A percentile compares a stretch with the other conserved stretches of the same genome.
These are phyloP conservation scores for Apantesis nais DNA, from an alignment of 2,888 invertebrate species.

Conservation along the genomic window DNA sequence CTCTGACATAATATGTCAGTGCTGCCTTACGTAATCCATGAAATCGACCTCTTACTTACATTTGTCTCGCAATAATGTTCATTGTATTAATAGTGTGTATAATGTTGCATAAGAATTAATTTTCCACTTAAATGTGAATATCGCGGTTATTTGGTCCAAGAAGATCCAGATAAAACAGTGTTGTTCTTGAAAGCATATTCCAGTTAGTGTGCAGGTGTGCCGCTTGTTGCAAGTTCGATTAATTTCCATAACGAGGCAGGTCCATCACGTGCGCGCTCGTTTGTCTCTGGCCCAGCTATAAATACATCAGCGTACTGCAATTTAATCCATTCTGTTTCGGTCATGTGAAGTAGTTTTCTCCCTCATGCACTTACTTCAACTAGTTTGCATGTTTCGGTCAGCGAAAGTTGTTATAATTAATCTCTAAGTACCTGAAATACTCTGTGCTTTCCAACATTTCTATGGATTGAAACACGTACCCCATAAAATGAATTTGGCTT, in stretches of 20 bases:
- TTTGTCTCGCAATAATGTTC: slow-evolving; percentile 29
- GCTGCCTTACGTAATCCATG: slow-evolving; percentile 28
- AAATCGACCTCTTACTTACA: slow-evolving; percentile 39
- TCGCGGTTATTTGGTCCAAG: slow-evolving; percentile 24
- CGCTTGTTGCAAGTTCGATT: slow-evolving; percentile 81
- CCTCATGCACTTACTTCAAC: slow-evolving; percentile 54
- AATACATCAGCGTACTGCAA: slow-evolving; percentile 85
- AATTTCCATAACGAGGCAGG: slow-evolving; percentile 85
- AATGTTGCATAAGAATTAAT: slow-evolving; percentile 21
- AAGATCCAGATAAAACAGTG: slow-evolving; percentile 52
- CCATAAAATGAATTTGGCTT: slow-evolving; percentile 45
- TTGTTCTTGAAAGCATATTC: slow-evolving; percentile 67
- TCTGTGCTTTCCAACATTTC: slow-evolving; percentile 61
- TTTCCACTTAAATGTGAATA: slow-evolving; percentile 24
- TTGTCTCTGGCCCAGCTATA: slow-evolving; percentile 84
- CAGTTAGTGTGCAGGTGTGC: slow-evolving; percentile 79
- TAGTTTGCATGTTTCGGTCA: slow-evolving; percentile 61
- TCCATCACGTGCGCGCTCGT: slow-evolving; percentile 83
- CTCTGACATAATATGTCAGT: slow-evolving; percentile 11
- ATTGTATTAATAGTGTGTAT: slow-evolving; percentile 26
- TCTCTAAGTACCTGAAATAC: slow-evolving; percentile 56
- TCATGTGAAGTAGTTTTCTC: slow-evolving; percentile 67
- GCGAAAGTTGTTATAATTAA: slow-evolving; percentile 75
- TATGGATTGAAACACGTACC: slow-evolving; percentile 61
- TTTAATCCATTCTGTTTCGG: slow-evolving; percentile 82